Evolutionary conservation across 2,113 vertebrate species (phyloP).

Genomic region (Nesogale talazaci): DNA sequence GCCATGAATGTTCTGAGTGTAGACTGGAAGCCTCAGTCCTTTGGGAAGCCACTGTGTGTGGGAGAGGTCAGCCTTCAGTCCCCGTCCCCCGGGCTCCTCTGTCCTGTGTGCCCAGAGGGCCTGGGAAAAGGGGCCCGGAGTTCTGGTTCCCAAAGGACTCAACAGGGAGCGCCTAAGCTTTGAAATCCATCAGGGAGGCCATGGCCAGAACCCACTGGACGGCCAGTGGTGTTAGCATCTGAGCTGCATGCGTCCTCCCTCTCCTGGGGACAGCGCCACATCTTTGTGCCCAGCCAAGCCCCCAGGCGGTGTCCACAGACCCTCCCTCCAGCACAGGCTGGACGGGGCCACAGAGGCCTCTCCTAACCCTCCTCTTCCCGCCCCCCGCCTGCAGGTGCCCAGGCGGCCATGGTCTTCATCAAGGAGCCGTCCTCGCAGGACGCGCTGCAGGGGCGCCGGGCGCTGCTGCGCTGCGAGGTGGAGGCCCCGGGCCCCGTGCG

Average conservation of each 20-base stretch:
- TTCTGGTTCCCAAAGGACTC: neutral
- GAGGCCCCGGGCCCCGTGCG: constrained; percentile 81
- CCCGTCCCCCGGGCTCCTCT: neutral
- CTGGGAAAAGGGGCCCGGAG: neutral
- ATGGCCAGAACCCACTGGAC: neutral
- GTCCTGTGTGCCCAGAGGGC: neutral
- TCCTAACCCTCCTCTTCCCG: neutral
- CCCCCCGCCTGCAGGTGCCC: constrained; percentile 75
- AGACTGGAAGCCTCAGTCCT: neutral
- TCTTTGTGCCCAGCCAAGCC: too few relatives aligned
- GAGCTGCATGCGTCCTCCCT: too few relatives aligned
- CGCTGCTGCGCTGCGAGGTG: constrained; percentile 97
- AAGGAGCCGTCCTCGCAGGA: constrained; percentile 98
- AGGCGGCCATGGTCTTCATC: constrained; percentile 90
- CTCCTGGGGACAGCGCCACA: too few relatives aligned
- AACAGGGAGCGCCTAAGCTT: neutral
- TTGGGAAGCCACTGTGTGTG: neutral
- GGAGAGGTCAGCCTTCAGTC: too few relatives aligned
- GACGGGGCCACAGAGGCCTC: too few relatives aligned
- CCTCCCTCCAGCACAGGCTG: neutral
- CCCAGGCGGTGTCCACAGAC: too few relatives aligned
- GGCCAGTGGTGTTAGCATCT: too few relatives aligned
- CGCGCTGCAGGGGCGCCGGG: constrained; percentile 95
- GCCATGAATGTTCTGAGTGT: too few relatives aligned
- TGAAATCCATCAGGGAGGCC: neutral